These are phyloP conservation scores for Leistus spinibarbis DNA, from an alignment of 2,888 invertebrate species.

Conservation along the genomic window DNA sequence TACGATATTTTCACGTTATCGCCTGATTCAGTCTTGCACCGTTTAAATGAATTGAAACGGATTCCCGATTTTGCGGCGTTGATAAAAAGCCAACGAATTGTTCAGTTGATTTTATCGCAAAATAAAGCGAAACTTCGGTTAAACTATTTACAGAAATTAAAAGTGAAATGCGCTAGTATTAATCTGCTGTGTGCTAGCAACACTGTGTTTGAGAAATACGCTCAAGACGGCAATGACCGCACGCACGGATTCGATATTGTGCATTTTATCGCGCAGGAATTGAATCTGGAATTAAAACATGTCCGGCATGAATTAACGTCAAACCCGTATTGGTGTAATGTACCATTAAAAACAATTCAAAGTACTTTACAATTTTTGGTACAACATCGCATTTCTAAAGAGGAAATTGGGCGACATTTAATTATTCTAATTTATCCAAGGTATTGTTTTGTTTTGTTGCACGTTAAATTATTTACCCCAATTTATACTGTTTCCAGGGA, in stretches of 20 bases:
- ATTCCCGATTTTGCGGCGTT: constrained; percentile 68
- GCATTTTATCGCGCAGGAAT: constrained; percentile 54
- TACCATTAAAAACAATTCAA: constrained; percentile 64
- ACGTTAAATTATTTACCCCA: not conserved
- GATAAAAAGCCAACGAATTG: constrained; percentile 65
- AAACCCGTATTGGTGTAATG: constrained; percentile 70
- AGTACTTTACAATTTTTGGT: constrained; percentile 64
- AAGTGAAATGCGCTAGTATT: constrained; percentile 59
- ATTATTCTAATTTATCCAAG: constrained; percentile 72
- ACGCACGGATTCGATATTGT: constrained; percentile 58
- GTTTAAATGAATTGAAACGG: constrained; percentile 53
- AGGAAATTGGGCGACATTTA: constrained; percentile 65
- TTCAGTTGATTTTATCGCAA: constrained; percentile 60
- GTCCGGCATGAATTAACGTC: constrained; percentile 57
- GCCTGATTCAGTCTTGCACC: constrained; percentile 22
- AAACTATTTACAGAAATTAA: constrained; percentile 59
- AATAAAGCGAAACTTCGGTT: constrained; percentile 59
- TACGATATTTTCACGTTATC: constrained; percentile 26
- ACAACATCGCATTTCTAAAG: constrained; percentile 58
- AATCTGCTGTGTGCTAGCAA: constrained; percentile 55
- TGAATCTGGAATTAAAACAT: constrained; percentile 49
- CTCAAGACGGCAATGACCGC: constrained; percentile 62
- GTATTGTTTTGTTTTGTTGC: constrained; percentile 54
- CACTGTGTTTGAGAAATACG: constrained; percentile 56
- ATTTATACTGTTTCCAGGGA: constrained; percentile 48